These are phyloP conservation scores for Aselliscus stoliczkanus DNA, from an alignment of 2,797 vertebrate species.

Conservation along the genomic window DNA sequence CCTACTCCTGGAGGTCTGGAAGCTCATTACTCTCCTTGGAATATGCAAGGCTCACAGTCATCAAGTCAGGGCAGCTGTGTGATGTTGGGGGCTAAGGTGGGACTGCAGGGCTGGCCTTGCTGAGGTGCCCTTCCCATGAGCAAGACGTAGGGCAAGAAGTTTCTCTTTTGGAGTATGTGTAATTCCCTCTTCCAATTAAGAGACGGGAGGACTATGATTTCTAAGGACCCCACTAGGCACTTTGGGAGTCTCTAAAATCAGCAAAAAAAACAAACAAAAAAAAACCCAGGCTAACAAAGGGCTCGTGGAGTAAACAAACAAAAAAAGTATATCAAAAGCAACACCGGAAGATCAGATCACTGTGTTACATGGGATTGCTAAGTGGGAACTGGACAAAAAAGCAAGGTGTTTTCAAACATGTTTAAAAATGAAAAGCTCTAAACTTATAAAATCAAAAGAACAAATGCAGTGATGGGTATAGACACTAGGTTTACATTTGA, in stretches of 20 bases:
- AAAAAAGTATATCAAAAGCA: constrained; percentile 9
- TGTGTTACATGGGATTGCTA: background rate
- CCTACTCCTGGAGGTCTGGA: background rate
- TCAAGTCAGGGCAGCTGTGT: background rate
- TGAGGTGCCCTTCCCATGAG: background rate
- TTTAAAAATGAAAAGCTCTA: constrained; percentile 32
- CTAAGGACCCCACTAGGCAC: background rate
- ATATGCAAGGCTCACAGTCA: background rate
- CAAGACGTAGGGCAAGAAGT: background rate
- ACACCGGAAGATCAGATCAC: background rate
- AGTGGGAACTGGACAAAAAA: background rate
- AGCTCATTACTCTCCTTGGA: background rate
- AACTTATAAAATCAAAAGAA: constrained; percentile 30
- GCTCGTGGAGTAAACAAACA: background rate
- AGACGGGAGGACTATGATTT: background rate
- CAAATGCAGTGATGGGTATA: background rate
- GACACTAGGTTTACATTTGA: background rate
- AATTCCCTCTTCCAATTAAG: constrained; percentile 14
- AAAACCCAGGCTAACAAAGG: background rate
- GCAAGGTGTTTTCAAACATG: background rate
- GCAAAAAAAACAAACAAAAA: constrained; percentile 28
- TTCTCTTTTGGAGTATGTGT: background rate
- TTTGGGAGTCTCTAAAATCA: background rate
- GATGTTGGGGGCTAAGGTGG: background rate
- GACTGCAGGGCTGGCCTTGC: background rate